Base-by-base conservation (phyloP, 2,888 invertebrate genomes). In the Dryobota labecula region DNA sequence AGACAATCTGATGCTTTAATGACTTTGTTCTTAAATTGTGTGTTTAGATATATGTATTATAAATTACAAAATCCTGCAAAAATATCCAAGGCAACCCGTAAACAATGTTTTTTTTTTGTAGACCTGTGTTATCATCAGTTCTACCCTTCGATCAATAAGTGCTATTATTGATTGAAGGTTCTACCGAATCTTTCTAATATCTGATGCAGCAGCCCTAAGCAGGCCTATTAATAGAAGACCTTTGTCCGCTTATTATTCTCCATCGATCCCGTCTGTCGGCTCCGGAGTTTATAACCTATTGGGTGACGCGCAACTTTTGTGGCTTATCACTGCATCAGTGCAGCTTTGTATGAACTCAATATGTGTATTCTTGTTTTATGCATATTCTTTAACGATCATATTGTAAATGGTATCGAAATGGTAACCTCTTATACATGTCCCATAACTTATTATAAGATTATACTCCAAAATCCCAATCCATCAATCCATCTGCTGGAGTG, bases 231-330 rank as follows among this genome's bases (percentile, higher is more conserved):
- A 79, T 86, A 84, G 79, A 69, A 56, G 61, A 68, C 70, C 84
- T 84, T 73, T 82, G 51, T 71, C 60, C 60, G 56, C 73, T 84
- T 78, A 76, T 81, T 76, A 72, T 73, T 83, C 83, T 73, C 38
- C 68, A 85, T 84, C 86, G 84, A 82, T 72, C 74, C 65, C 57
- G 76, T 71, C 73, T 70, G 84, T 86, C 82, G 87, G 75, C 80
- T 66, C 65, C 86, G 85, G 84, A 82, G 87, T 66, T 72, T 74
- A 82, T 75, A 79, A 64, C 76, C 85, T 89, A 89, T 88, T 88
- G 87, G 88, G 33, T 83, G 74, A 77, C 71, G 5, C 43, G 79
- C 64, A 54, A 73, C 58, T 81, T 84, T 74, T 63, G 60, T 57
- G 47, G 63, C 24, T 38, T 69, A 63, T 56, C 33, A 65, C 49